phyloP scores from a whole-genome alignment of 2,113 vertebrate genomes.

The Pseudopipra pipra region DNA sequence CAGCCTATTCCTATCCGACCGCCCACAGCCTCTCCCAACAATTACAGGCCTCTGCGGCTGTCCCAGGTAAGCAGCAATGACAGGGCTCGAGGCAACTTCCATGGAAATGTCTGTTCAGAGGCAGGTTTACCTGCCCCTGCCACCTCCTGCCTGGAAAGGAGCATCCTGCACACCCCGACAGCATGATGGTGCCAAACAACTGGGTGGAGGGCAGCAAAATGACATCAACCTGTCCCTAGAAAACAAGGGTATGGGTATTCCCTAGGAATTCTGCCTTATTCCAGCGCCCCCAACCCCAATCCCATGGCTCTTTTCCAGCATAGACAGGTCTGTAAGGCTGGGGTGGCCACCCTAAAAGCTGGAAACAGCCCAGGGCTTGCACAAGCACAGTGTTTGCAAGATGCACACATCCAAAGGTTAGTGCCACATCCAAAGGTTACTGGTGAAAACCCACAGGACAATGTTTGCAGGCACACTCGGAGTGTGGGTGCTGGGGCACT shows the following conservation, averaged over 20 bases:
- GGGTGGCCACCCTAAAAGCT: neutral
- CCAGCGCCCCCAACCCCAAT: neutral
- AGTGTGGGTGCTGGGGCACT: neutral
- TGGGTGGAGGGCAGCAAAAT: neutral
- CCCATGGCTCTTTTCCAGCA: neutral
- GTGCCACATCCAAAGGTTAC: neutral
- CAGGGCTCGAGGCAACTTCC: neutral
- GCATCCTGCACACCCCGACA: accelerated
- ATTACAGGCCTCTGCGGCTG: neutral
- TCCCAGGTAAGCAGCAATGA: neutral
- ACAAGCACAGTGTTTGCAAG: accelerated
- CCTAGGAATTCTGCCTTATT: neutral
- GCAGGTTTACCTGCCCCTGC: neutral
- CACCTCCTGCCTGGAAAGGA: neutral
- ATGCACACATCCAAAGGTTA: neutral
- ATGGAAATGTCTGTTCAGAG: neutral
- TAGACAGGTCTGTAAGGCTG: neutral
- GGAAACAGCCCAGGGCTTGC: neutral
- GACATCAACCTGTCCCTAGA: neutral
- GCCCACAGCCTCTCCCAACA: constrained; percentile 11
- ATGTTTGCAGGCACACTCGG: accelerated
- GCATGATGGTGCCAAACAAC: accelerated
- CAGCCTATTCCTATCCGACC: neutral
- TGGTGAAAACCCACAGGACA: neutral
- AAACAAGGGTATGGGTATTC: neutral